Evolutionary conservation across 2,113 vertebrate species (phyloP).

Genomic region (Melanerpes formicivorus): DNA sequence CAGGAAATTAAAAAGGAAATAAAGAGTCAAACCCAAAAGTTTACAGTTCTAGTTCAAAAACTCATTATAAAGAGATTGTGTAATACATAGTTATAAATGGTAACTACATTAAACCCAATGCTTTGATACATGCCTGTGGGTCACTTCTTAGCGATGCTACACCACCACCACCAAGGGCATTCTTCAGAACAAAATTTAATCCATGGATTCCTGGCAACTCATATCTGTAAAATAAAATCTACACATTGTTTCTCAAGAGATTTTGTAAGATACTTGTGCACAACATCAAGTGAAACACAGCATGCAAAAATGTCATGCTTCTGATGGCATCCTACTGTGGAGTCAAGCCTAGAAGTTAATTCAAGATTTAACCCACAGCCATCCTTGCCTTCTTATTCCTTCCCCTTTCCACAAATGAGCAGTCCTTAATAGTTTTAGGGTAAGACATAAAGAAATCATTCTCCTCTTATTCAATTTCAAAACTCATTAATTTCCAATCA

Average conservation of each 20-base stretch:
- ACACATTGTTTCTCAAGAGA: background rate
- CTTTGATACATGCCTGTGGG: slow-evolving; percentile 80
- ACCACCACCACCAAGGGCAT: slow-evolving; percentile 85
- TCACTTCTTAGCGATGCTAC: slow-evolving; percentile 87
- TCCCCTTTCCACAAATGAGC: background rate
- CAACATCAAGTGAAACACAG: background rate
- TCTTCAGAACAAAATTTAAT: slow-evolving; percentile 87
- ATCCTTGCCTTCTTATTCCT: background rate
- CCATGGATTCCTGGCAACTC: slow-evolving; percentile 84
- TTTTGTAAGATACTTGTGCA: background rate
- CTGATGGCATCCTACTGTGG: background rate
- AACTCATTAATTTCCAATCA: background rate
- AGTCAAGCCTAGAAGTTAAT: background rate
- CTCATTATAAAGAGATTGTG: background rate
- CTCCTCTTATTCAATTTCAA: background rate
- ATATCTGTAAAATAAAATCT: slow-evolving; percentile 74
- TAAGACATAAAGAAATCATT: background rate
- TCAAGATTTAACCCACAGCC: background rate
- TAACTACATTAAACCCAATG: background rate
- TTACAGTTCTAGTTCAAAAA: background rate
- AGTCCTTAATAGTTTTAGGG: background rate
- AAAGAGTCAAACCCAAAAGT: background rate
- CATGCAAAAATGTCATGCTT: background rate
- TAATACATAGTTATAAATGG: background rate
- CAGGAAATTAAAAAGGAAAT: background rate